Evolutionary conservation across 2,888 invertebrate genomes (phyloP).

Genomic region (Caenorhabditis parvicauda): DNA sequence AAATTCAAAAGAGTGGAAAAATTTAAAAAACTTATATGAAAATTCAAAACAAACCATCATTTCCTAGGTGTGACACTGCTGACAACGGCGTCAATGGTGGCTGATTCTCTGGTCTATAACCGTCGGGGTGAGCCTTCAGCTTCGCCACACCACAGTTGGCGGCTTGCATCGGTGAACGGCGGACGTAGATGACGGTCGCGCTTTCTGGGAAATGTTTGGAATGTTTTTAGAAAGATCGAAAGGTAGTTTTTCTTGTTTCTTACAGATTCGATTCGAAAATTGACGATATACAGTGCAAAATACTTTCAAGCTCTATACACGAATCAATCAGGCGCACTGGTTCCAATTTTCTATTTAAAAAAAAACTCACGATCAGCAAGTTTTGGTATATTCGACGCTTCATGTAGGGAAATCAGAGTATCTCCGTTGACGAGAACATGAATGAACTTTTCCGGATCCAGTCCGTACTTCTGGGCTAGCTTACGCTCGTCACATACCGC

Average conservation of each 20-base stretch:
- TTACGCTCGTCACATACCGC: slow-evolving; percentile 45
- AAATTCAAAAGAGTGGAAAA: too few species aligned
- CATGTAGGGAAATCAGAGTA: slow-evolving; percentile 54
- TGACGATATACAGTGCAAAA: too few species aligned
- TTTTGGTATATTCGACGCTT: slow-evolving; percentile 48
- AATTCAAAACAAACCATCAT: too few species aligned
- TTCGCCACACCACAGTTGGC: slow-evolving; percentile 36
- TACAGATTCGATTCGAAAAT: too few species aligned
- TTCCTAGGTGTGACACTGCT: too few species aligned
- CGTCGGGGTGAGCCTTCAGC: slow-evolving; percentile 15
- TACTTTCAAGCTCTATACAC: too few species aligned
- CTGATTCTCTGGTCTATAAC: slow-evolving; percentile 7
- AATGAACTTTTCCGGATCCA: slow-evolving; percentile 40
- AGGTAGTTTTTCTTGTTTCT: too few species aligned
- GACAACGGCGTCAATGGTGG: slow-evolving; percentile 30
- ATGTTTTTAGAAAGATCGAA: background rate
- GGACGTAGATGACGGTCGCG: slow-evolving; percentile 38
- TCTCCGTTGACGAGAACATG: slow-evolving; percentile 57
- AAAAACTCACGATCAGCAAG: too few species aligned
- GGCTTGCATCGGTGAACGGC: slow-evolving; percentile 43
- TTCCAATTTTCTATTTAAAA: too few species aligned
- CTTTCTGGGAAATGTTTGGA: slow-evolving; percentile 9
- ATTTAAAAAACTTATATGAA: too few species aligned
- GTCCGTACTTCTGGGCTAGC: slow-evolving; percentile 49
- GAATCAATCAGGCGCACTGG: too few species aligned